Evolutionary conservation across 2,113 vertebrate genomes (phyloP).

Genomic region (Mus musculus): GRCm39 chr5:130204001-130204500

Average conservation of each 20-base stretch:
- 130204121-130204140: neutral
- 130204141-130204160: neutral
- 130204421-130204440: neutral
- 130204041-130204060: slow-evolving; percentile 18
- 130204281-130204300: neutral
- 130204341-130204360: neutral
- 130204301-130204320: neutral
- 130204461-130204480: slow-evolving; percentile 32
- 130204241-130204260: neutral
- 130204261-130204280: neutral
- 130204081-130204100: neutral
- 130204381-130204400: neutral
- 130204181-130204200: neutral
- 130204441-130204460: neutral
- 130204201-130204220: neutral
- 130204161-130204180: neutral
- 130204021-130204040: neutral
- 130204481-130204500: neutral
- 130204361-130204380: neutral
- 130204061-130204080: slow-evolving; percentile 33
- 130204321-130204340: no score
- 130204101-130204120: neutral
- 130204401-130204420: neutral
- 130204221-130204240: neutral
- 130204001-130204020: neutral